phyloP scores from a whole-genome alignment of 2,888 invertebrate genomes.

The Leptopilina syphax region DNA sequence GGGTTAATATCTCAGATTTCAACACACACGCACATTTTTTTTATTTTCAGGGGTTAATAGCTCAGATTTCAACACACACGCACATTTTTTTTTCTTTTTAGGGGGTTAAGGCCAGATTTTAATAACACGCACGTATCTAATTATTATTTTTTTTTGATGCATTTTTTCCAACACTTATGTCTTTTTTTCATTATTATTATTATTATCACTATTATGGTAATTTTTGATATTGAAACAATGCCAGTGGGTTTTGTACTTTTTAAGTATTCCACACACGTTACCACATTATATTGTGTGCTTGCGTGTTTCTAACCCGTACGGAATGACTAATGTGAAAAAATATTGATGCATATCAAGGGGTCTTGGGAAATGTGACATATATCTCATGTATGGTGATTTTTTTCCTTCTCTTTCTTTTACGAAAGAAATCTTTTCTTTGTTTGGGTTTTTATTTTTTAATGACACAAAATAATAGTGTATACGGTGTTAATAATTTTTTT shows the following conservation, averaged over 20 bases:
- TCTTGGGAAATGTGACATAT: conserved; percentile 10
- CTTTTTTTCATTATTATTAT: background rate
- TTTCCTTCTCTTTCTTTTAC: no score
- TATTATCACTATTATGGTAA: conserved; percentile 1
- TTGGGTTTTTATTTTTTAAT: background rate
- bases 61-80: background rate
- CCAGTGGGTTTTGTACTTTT: conserved; percentile 18
- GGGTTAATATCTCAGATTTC: background rate
- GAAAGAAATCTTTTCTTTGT: background rate
- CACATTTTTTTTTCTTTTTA: no score
- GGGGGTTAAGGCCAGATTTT: background rate
- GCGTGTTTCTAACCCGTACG: conserved; percentile 33
- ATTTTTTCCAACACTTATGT: background rate
- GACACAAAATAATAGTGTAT: no score
- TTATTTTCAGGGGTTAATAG: background rate
- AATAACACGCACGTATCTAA: background rate
- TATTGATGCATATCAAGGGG: conserved; percentile 37
- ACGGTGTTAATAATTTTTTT: no score
- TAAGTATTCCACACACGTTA: conserved; percentile 34
- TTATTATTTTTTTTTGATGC: background rate
- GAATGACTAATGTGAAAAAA: conserved; percentile 38
- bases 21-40: background rate
- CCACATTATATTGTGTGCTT: conserved; percentile 33
- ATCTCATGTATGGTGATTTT: conserved; percentile 12
- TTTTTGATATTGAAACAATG: background rate